Conservation (phyloP, 2,113 vertebrate genomes). For the Ceyx cyanopectus region DNA sequence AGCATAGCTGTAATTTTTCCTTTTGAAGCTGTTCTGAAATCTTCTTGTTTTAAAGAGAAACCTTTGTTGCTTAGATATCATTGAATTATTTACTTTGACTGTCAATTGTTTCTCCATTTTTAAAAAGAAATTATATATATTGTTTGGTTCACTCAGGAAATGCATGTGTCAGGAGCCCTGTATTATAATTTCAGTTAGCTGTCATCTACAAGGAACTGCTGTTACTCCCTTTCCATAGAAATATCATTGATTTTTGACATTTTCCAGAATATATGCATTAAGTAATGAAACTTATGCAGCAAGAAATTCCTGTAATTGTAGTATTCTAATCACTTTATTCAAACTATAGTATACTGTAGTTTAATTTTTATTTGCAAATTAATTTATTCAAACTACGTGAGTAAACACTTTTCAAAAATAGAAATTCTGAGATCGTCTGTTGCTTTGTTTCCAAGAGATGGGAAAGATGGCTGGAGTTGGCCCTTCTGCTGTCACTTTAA, state of each 20-base stretch:
- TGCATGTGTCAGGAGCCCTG: conserved; percentile 81
- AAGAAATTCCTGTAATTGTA: conserved; percentile 77
- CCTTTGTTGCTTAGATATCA: conserved; percentile 69
- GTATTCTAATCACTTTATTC: conserved; percentile 81
- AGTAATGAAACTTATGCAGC: conserved; percentile 72
- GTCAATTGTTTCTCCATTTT: conserved; percentile 74
- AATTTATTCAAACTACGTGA: conserved; percentile 82
- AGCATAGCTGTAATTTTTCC: conserved; percentile 73
- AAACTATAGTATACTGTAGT: conserved; percentile 78
- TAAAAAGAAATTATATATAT: conserved; percentile 60
- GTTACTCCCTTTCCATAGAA: conserved; percentile 77
- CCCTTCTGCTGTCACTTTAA: background rate
- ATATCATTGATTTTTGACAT: conserved; percentile 73
- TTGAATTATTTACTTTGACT: conserved; percentile 73
- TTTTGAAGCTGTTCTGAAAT: conserved; percentile 56
- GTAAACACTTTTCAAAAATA: conserved; percentile 82
- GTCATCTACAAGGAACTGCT: conserved; percentile 78
- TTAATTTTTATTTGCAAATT: conserved; percentile 85
- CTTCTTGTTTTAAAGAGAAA: conserved; percentile 54
- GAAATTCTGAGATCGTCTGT: conserved; percentile 56
- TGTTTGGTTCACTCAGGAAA: conserved; percentile 84
- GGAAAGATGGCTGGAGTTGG: background rate
- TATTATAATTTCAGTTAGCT: conserved; percentile 76
- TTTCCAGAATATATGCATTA: conserved; percentile 74
- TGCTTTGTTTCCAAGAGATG: conserved; percentile 50